phyloP scores from a whole-genome alignment of 2,888 invertebrate genomes.

The Acleris sparsana region DNA sequence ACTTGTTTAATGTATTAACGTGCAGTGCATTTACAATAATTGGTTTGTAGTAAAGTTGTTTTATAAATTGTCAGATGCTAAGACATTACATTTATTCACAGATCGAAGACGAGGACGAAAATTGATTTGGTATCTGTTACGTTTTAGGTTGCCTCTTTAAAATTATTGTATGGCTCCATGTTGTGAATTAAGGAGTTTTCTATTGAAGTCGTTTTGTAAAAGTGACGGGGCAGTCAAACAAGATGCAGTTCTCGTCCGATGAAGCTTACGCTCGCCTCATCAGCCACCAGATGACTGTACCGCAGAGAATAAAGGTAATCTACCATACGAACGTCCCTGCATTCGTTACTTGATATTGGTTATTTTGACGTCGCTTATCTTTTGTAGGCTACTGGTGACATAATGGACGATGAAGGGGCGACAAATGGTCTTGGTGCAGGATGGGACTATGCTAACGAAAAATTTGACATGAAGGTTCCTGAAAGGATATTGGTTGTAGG shows the following conservation, averaged over 20 bases:
- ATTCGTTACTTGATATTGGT: not conserved
- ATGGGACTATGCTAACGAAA: constrained; percentile 88
- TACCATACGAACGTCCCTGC: not conserved
- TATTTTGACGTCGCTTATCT: not conserved
- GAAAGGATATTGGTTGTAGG: constrained; percentile 96
- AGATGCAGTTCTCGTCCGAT: constrained; percentile 73
- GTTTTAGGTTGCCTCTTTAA: constrained; percentile 35
- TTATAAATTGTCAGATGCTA: no score
- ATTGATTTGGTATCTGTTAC: constrained; percentile 9
- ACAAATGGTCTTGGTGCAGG: constrained; percentile 84
- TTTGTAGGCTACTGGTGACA: constrained; percentile 87
- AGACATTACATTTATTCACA: constrained; percentile 1
- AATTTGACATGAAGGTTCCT: constrained; percentile 96
- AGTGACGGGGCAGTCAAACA: constrained; percentile 27
- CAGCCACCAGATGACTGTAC: constrained; percentile 80
- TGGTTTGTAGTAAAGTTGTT: no score
- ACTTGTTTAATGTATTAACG: constrained; percentile 1
- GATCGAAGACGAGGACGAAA: constrained; percentile 18
- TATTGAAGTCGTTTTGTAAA: constrained; percentile 5
- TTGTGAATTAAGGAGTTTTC: constrained; percentile 12
- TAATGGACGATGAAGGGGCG: constrained; percentile 85
- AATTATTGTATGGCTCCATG: constrained; percentile 12
- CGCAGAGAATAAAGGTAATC: constrained; percentile 76
- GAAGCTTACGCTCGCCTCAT: constrained; percentile 78
- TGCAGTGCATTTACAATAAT: not conserved